Evolutionary conservation across 2,797 vertebrate genomes (phyloP).

Genomic region (Anguilla obscura): DNA sequence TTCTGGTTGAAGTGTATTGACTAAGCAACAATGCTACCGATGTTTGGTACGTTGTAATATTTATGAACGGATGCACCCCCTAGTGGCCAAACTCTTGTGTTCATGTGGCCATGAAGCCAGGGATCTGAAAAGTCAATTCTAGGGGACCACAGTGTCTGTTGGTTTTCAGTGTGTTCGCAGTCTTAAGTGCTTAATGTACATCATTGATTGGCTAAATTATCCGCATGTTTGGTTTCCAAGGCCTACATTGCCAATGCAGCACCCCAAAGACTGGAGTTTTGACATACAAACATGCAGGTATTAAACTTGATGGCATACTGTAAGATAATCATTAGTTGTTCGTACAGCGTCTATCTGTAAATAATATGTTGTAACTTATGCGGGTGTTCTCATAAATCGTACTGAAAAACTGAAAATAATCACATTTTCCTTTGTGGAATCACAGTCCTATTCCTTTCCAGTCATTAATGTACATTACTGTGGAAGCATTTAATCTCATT

Average conservation of each 20-base stretch:
- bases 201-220: no score
- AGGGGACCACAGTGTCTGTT: no score
- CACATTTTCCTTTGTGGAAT: not conserved
- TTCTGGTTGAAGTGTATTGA: not conserved
- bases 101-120: not conserved
- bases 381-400: not conserved
- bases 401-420: not conserved
- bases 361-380: not conserved
- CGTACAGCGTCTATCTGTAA: not conserved
- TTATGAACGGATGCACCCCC: not conserved
- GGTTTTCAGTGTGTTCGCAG: no score
- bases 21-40: not conserved
- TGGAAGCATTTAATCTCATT: conserved; percentile 7
- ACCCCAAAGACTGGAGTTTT: no score
- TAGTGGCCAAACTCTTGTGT: not conserved
- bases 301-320: conserved; percentile 1
- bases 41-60: not conserved
- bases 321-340: not conserved
- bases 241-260: no score
- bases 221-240: no score
- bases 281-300: not conserved
- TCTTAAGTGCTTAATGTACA: no score
- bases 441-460: conserved; percentile 1
- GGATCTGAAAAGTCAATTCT: no score
- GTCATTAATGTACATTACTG: conserved; percentile 10